Percentiles rank a stretch among this genome's conserved stretches.
These are phyloP conservation scores for Melieria picta DNA, from an alignment of 2,888 invertebrate species.

Conservation along the genomic window DNA sequence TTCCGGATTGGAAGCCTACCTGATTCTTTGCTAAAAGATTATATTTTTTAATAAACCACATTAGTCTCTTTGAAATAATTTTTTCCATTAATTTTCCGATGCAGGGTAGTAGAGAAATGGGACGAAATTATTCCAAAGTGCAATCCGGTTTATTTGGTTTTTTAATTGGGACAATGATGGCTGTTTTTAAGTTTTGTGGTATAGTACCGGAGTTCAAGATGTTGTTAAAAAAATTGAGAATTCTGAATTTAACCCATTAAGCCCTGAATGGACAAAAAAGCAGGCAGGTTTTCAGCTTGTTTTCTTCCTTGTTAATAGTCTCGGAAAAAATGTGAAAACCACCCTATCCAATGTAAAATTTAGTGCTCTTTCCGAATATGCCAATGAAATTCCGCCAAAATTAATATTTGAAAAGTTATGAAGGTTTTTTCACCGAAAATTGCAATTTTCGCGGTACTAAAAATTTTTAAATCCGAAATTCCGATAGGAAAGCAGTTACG, in stretches of 20 bases:
- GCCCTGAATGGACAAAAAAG: too few species aligned
- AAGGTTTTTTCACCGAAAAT: too few species aligned
- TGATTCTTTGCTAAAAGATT: slow-evolving; percentile 3
- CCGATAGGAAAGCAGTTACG: too few species aligned
- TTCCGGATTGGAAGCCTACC: slow-evolving; percentile 6
- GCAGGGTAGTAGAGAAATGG: not conserved
- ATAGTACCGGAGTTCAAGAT: not conserved
- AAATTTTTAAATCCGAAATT: too few species aligned
- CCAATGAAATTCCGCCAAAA: too few species aligned
- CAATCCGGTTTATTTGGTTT: not conserved
- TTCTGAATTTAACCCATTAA: not conserved
- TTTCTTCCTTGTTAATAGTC: too few species aligned
- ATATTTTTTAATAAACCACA: not conserved
- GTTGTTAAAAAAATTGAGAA: not conserved
- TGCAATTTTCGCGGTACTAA: too few species aligned
- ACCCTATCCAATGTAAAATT: too few species aligned
- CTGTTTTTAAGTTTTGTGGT: slow-evolving; percentile 7
- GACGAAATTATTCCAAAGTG: not conserved
- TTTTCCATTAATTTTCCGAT: not conserved
- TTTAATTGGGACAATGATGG: not conserved
- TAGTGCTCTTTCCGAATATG: too few species aligned
- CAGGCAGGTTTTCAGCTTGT: too few species aligned
- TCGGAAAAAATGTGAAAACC: too few species aligned
- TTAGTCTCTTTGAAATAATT: not conserved
- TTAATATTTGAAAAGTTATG: too few species aligned